Base-by-base conservation (phyloP, 1,140 invertebrate genomes). In the Venustaconcha ellipsiformis region DNA sequence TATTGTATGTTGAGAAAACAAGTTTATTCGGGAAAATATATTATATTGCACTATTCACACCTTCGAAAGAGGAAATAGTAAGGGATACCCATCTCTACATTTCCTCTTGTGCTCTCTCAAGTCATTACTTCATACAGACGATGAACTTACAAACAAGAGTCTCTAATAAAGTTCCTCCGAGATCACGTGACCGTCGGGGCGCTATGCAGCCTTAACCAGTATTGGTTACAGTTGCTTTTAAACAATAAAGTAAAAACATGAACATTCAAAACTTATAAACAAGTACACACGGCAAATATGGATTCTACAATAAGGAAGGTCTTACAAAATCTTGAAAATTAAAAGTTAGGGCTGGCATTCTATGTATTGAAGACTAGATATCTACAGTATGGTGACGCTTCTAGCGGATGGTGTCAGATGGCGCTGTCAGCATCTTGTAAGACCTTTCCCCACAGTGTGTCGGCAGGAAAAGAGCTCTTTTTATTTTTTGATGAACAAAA, bases 11-110 rank as follows among this genome's bases (percentile, higher is more conserved):
- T 65, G 74, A 75, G 64, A 56, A 72, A 72, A 70, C 58, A 67
- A 62, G 58, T 74, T 81, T 72, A 67, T 79, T 79, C 76, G 77
- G 79, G 79, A 79, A 81, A 81, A 77, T 76, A 83, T 83, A 80
- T 78, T 82, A 79, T 82, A 79, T 68, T 78, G 62, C 78, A 80
- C 68, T 77, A 76, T 77, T 78, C 70, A 37, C 71, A 70, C 77
- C 75, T 76, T 73, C 76, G 71, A 26, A 63, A 66, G 78, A 82
- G 79, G 81, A 78, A 79, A 71, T 73, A 79, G 77, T 79, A 79
- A 78, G 81, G 79, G 57, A 83, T 80, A 83, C 78, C 79, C 81
- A 78, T 73, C 74, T 72, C 78, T 68, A 70, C 30, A 68, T 68
- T 62, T 76, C 78, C 78, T 75, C 73, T 72, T 72, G 70, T 79